These are phyloP conservation scores for Mamestra configurata DNA, from an alignment of 1,140 invertebrate species.

Conservation along the genomic window DNA sequence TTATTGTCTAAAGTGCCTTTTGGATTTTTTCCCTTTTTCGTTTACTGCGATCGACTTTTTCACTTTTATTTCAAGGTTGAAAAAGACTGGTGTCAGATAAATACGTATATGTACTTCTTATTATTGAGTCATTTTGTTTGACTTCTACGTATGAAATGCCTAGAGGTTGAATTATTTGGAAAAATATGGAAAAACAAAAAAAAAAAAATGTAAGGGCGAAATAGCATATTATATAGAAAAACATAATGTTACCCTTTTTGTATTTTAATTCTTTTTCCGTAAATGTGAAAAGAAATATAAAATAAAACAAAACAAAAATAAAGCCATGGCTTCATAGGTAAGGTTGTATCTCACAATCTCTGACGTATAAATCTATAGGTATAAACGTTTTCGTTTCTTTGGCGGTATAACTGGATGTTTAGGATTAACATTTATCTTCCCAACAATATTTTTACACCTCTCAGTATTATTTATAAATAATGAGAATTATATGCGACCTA, in stretches of 20 bases:
- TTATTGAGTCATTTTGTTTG: background rate
- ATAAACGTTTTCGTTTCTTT: background rate
- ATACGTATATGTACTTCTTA: background rate
- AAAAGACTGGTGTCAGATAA: background rate
- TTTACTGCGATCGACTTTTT: background rate
- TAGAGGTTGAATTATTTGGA: too few relatives aligned
- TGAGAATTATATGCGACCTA: slow-evolving; percentile 33
- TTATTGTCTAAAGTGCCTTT: background rate
- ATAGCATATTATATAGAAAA: too few relatives aligned
- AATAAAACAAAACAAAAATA: too few relatives aligned
- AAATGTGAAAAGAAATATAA: too few relatives aligned
- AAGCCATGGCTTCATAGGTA: too few relatives aligned
- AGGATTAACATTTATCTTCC: slow-evolving; percentile 9
- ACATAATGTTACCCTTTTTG: too few relatives aligned
- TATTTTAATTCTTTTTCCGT: too few relatives aligned
- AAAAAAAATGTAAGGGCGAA: too few relatives aligned
- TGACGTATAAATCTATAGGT: background rate
- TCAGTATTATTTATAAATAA: slow-evolving; percentile 17
- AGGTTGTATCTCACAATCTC: background rate
- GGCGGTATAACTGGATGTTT: background rate
- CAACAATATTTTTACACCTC: slow-evolving; percentile 6
- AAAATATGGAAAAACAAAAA: too few relatives aligned
- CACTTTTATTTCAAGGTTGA: slow-evolving; percentile 4
- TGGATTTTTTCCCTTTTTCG: background rate
- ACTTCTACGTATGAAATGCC: too few relatives aligned